Percentiles rank a stretch among this genome's conserved stretches.
phyloP scores from a whole-genome alignment of 1,140 invertebrate genomes.

The Chironomus tepperi region DNA sequence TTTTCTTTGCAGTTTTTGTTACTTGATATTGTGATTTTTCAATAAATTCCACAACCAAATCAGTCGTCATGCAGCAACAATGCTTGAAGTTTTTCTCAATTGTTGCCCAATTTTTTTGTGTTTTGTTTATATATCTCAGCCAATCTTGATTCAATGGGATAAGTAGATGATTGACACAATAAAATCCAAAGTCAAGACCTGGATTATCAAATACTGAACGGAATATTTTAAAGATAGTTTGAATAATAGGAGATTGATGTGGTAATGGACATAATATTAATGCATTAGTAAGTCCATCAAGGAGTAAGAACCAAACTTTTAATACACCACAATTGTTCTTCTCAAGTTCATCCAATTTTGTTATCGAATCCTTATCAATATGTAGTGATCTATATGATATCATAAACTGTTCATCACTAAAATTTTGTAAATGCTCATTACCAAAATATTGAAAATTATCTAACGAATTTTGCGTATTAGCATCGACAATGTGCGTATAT shows the following conservation, averaged over 20 bases:
- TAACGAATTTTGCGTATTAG: slow-evolving; percentile 71
- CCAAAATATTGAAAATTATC: slow-evolving; percentile 48
- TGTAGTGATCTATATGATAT: slow-evolving; percentile 46
- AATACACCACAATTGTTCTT: slow-evolving; percentile 68
- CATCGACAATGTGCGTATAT: slow-evolving; percentile 69
- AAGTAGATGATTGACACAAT: slow-evolving; percentile 82
- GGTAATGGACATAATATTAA: slow-evolving; percentile 69
- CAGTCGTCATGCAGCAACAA: slow-evolving; percentile 82
- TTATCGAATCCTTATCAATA: slow-evolving; percentile 49
- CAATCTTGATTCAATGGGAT: slow-evolving; percentile 85
- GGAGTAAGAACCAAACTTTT: slow-evolving; percentile 81
- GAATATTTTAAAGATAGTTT: slow-evolving; percentile 76
- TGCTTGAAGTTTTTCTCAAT: slow-evolving; percentile 84
- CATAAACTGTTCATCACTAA: slow-evolving; percentile 39
- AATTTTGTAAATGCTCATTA: slow-evolving; percentile 39
- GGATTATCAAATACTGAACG: slow-evolving; percentile 64
- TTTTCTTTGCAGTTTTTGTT: slow-evolving; percentile 33
- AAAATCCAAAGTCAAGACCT: slow-evolving; percentile 76
- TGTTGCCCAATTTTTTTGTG: slow-evolving; percentile 58
- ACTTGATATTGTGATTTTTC: slow-evolving; percentile 33
- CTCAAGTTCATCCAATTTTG: slow-evolving; percentile 56
- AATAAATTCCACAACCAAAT: slow-evolving; percentile 77
- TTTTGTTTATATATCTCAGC: slow-evolving; percentile 64
- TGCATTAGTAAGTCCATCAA: slow-evolving; percentile 81
- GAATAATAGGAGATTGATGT: slow-evolving; percentile 78